Percentiles rank a stretch among this genome's conserved stretches.
phyloP scores from a whole-genome alignment of 2,888 invertebrate genomes.

The Mystacides longicornis region DNA sequence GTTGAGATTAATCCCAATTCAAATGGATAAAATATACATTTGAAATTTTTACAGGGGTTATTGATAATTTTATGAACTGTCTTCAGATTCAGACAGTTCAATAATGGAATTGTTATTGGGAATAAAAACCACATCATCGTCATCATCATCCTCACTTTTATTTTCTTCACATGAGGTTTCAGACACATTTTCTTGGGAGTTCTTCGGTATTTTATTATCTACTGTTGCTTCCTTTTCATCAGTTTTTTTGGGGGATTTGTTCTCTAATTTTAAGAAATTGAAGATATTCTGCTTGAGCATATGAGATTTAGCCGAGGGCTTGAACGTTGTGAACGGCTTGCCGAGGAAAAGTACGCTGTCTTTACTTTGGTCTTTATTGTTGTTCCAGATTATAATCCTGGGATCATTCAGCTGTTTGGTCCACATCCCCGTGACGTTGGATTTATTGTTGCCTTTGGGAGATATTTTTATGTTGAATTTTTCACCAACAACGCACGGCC shows the following conservation, averaged over 20 bases:
- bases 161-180: background rate
- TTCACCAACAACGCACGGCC: slow-evolving; percentile 18
- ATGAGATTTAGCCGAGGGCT: background rate
- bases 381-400: slow-evolving; percentile 7
- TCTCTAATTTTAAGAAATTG: background rate
- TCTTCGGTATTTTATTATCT: background rate
- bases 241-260: background rate
- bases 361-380: background rate
- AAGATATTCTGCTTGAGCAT: background rate
- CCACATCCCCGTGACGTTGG: slow-evolving; percentile 6
- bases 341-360: background rate
- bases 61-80: background rate
- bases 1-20: no score
- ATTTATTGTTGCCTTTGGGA: background rate
- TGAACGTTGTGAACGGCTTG: background rate
- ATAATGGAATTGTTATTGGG: slow-evolving; percentile 6
- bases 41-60: no score
- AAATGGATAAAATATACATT: no score
- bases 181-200: background rate
- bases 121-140: slow-evolving; percentile 15
- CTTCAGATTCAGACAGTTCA: slow-evolving; percentile 13
- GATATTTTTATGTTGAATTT: slow-evolving; percentile 8
- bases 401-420: slow-evolving; percentile 8
- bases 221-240: background rate
- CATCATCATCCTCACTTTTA: slow-evolving; percentile 2